Evolutionary conservation across 2,797 vertebrate species (phyloP), one percentile per base, ranked within the genome.

Genomic region (Lates japonicus): DNA sequence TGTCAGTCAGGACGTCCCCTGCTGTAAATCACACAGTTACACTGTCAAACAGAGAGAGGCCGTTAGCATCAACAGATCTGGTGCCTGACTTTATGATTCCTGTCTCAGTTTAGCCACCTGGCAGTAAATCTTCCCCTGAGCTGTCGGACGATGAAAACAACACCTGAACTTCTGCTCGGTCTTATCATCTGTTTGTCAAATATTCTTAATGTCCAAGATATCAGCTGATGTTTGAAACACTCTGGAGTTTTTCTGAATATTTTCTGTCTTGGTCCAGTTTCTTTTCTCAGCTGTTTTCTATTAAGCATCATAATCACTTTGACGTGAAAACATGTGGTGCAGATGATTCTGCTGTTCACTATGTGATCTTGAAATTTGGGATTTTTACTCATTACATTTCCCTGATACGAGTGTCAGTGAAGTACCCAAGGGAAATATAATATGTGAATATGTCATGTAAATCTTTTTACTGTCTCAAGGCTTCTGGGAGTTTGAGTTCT

Each of bases 1-100:
- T 22, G 58, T 73, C 64, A 33, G 58, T 48, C 6, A 31, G 58
- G 52, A 82, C 20, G 17, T 2, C 31, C 9, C 9, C 46, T 20
- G 31, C 62, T 63, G 25, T 74, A 51, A 69, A 65, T 63, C 58
- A 51, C 2, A 39, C 29, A 7, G 59, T 69, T 59, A 46, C 59
- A 39, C 57, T 29, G 74, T 11, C 60, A 55, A 7, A 44, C 33
- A 19, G 3, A 8, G 25, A 49, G 39, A 17, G 60, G 39, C n/a
- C 39, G 46, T 75, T 16, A 13, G 59, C 35, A 10, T 20, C 22
- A 14, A 31, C 35, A 29, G 25, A 20, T 48, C 42, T 19, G 19
- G 10, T 37, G 11, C 7, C 31, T 2, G 39, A 33, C 52, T 70
- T 58, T 33, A 70, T 7, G 46, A 29, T 11, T 46, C 37, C 10